Conservation (phyloP, 2,888 invertebrate species). For the Mystacides longicornis region DNA sequence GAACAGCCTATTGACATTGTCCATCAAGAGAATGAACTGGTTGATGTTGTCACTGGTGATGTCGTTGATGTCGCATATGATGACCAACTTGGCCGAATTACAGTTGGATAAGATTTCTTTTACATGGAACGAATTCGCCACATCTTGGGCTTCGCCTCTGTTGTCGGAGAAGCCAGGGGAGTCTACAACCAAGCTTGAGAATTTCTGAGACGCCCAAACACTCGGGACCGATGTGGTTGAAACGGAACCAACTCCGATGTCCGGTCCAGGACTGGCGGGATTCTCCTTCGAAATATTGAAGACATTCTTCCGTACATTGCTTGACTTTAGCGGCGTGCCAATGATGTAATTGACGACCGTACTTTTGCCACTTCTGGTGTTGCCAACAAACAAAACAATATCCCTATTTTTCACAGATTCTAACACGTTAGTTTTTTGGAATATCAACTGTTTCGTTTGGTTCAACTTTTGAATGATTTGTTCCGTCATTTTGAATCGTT, state of each 20-base stretch:
- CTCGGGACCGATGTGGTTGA: background rate
- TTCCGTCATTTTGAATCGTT: background rate
- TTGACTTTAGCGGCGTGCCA: background rate
- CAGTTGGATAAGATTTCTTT: background rate
- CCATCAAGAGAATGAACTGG: background rate
- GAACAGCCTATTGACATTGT: background rate
- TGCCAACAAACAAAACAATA: background rate
- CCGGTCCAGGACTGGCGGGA: background rate
- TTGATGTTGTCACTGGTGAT: background rate
- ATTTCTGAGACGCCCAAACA: background rate
- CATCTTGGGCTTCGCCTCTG: slow-evolving; percentile 5
- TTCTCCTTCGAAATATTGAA: background rate
- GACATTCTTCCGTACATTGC: background rate
- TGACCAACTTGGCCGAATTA: background rate
- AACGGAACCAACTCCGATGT: background rate
- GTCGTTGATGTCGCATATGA: slow-evolving; percentile 1
- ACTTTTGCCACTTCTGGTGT: background rate
- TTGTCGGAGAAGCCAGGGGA: slow-evolving; percentile 1
- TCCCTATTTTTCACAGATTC: background rate
- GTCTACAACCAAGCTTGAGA: background rate
- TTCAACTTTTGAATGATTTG: background rate
- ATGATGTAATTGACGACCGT: slow-evolving; percentile 4
- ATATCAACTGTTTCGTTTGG: background rate
- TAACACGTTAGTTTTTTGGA: background rate
- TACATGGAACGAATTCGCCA: slow-evolving; percentile 2